Base-by-base conservation (phyloP, 2,113 vertebrate species). In the Sturnus vulgaris region DNA sequence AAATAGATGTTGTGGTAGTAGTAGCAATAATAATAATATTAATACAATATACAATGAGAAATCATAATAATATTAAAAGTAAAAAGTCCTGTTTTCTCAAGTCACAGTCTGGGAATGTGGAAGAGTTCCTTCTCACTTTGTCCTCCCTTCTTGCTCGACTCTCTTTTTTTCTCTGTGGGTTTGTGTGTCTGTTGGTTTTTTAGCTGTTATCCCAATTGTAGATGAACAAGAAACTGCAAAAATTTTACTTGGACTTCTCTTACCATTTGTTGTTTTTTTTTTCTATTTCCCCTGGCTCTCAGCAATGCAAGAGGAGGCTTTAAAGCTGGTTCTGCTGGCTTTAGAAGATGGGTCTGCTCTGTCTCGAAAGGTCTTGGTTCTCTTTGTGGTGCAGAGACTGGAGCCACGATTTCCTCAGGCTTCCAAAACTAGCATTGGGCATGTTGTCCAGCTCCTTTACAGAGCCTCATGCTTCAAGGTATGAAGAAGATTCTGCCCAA, bases 401-500 rank as follows among this genome's bases (percentile, higher is more conserved):
- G 99, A 99, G 94, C 99, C 99, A 0, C 99, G 99, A 80, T 99
- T 99, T 96, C 99, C 99, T 63, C 99, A 99, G 95, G 99, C 99
- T 86, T 99, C 99, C 64, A 99, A 99, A 98, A 99, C 99, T 15
- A 99, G 99, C 97, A 99, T 99, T 95, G 99, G 99, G 53, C 99
- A 99, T 31, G 99, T 99, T 97, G 99, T 99, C 93, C 99, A 99
- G 96, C 99, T 99, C 73, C 99, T 99, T 52, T 99, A 99, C 96
- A 98, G 99, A 96, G 99, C 99, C 78, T 99, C 99, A 2, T 99
- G 99, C 98, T 99, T 99, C 96, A 99, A 99, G 98, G 99, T 99
- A 98, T 9, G 68, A 75, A 86, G 24, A 66, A 55, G 31, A 30
- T 46, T 61, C 30, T 77, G 31, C 22, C 42, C 15, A 71, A 88